These are phyloP conservation scores for Cerastis leucographa DNA, from an alignment of 2,888 invertebrate species.

Conservation along the genomic window DNA sequence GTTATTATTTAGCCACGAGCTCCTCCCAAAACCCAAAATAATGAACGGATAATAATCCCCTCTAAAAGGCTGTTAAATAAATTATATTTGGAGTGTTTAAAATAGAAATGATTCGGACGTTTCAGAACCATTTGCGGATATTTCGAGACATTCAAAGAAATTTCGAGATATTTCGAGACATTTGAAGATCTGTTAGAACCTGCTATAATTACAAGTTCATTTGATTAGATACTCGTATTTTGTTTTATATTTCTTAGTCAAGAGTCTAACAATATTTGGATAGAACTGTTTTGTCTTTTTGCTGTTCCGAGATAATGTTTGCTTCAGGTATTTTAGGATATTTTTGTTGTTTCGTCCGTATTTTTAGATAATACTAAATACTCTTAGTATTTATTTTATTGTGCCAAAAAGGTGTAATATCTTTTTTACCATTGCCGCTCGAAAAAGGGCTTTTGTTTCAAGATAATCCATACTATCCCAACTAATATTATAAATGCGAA, in stretches of 20 bases:
- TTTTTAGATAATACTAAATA: no score
- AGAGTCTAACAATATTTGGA: constrained; percentile 17
- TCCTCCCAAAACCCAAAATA: no score
- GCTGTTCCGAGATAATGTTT: no score
- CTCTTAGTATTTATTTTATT: background rate
- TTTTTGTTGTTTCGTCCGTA: background rate
- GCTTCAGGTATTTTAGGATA: background rate
- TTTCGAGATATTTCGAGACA: background rate
- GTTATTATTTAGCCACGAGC: no score
- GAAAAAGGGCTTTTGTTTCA: no score
- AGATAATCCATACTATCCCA: no score
- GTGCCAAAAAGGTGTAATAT: background rate
- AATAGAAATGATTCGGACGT: constrained; percentile 19
- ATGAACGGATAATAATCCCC: constrained; percentile 10
- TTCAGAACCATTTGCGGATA: constrained; percentile 14
- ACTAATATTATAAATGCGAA: no score
- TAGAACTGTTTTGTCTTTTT: background rate
- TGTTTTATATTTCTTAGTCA: constrained; percentile 6
- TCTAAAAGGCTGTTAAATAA: constrained; percentile 15
- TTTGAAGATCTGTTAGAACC: background rate
- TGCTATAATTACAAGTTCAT: background rate
- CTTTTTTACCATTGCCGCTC: background rate
- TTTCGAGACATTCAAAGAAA: background rate
- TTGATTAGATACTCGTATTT: background rate
- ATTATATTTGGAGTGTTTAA: constrained; percentile 28